Base-by-base conservation (phyloP, 2,797 vertebrate species). In the Hippopotamyrus pictus region DNA sequence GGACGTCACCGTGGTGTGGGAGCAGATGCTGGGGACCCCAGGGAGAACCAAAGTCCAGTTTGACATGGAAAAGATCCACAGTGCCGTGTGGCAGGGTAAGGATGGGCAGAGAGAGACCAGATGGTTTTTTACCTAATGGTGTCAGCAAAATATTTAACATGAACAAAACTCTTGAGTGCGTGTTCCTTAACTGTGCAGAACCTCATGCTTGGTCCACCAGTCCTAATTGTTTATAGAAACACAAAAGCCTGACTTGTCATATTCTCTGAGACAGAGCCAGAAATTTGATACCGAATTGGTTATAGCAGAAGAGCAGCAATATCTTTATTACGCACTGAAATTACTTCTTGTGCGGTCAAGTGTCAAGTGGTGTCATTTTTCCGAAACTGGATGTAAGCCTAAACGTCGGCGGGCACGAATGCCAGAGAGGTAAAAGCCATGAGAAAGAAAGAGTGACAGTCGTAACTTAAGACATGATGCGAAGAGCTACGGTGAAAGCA, bases 1-100 rank as follows among this genome's bases (percentile, higher is more conserved):
- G 94, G 98, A 99, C 4, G 97, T 99, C 88, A 98, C 97, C 3
- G 88, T 96, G 76, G 96, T 98, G 89, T 99, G 98, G 98, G 98
- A 99, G 94, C 98, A 97, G 94, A 98, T 99, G 97, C 94, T 99
- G 87, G 96, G 93, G 92, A 96, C 95, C 1, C 95, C 96, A 11
- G 97, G 96, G 89, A 97, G 98, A 91, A 92, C 97, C 89, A 99
- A 97, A 92, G 94, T 97, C 93, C 98, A 98, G 92, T 97, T 98
- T 91, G 97, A 98, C 92, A 92, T 93, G 0, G 98, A 99, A 92
- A 96, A 95, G 91, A 96, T 99, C 92, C 97, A 98, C 92, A 94
- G 93, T 6, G 97, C 98, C 73, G 96, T 99, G 89, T 96, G 96
- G 69, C 97, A 98, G 96, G 98, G 98, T 99, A 95, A 94, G 91